These are phyloP conservation scores for Botia kubotai DNA, from an alignment of 2,797 vertebrate genomes.

Conservation along the genomic window DNA sequence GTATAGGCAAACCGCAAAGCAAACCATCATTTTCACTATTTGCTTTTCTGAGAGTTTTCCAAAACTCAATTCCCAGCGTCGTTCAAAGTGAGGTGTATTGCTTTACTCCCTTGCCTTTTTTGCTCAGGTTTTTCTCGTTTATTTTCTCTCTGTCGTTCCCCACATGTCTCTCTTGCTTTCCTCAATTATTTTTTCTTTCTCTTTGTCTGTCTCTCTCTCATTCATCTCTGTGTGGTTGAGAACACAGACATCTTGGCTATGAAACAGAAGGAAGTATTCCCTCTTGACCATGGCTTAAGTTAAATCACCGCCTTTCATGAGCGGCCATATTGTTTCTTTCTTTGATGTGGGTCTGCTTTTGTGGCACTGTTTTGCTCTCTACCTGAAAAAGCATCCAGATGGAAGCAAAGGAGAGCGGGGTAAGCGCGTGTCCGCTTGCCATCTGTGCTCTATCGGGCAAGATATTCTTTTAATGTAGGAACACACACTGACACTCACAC, in stretches of 20 bases:
- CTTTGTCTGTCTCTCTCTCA: slow-evolving; percentile 5
- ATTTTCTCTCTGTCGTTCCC: not conserved
- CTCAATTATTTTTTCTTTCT: slow-evolving; percentile 16
- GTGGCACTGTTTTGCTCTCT: slow-evolving; percentile 55
- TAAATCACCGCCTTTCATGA: slow-evolving; percentile 69
- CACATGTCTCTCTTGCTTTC: slow-evolving; percentile 4
- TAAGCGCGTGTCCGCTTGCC: slow-evolving; percentile 68
- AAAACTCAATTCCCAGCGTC: slow-evolving; percentile 13
- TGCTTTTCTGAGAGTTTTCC: not conserved
- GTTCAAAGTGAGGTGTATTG: not conserved
- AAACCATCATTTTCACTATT: not conserved
- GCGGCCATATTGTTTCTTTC: slow-evolving; percentile 67
- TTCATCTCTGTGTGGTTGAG: slow-evolving; percentile 34
- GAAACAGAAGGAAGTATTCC: slow-evolving; percentile 69
- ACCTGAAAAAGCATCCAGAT: slow-evolving; percentile 76
- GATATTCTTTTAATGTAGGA: slow-evolving; percentile 51
- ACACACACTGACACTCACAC: slow-evolving; percentile 34
- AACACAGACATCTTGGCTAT: slow-evolving; percentile 63
- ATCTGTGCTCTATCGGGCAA: slow-evolving; percentile 72
- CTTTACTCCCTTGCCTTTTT: not conserved
- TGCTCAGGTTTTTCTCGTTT: slow-evolving; percentile 1
- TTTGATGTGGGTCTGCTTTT: slow-evolving; percentile 71
- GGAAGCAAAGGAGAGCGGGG: slow-evolving; percentile 62
- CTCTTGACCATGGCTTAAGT: slow-evolving; percentile 67
- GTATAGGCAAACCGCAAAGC: not conserved